phyloP scores from a whole-genome alignment of 1,140 invertebrate genomes.

The Eurosta solidaginis region DNA sequence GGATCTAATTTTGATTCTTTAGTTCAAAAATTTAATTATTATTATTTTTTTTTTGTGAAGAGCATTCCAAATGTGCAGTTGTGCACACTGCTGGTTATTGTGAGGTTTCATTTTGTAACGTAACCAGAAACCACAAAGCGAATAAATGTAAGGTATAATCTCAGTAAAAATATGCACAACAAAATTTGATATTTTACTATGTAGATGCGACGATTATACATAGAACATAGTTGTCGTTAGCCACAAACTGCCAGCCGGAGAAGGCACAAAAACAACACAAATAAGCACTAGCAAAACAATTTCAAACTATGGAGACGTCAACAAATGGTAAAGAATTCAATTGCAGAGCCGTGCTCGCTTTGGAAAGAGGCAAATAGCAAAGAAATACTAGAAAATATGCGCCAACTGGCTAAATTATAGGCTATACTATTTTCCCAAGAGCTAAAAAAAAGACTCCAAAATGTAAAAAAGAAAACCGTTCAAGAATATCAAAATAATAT shows the following conservation, averaged over 20 bases:
- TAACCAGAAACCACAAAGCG: slow-evolving; percentile 1
- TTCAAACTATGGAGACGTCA: no score
- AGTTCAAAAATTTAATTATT: not conserved
- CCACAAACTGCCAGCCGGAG: not conserved
- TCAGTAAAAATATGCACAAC: not conserved
- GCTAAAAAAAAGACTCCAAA: no score
- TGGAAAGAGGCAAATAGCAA: no score
- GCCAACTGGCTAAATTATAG: no score
- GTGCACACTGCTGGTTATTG: not conserved
- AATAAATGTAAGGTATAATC: not conserved
- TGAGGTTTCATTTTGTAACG: not conserved
- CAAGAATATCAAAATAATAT: no score
- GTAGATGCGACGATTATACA: no score
- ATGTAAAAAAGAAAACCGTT: no score
- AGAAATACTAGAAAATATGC: no score
- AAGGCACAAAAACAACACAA: not conserved
- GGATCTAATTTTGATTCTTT: not conserved
- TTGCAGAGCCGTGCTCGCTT: no score
- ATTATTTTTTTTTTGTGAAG: not conserved
- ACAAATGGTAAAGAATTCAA: no score
- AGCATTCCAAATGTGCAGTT: not conserved
- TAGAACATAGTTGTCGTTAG: not conserved
- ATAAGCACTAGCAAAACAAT: no score
- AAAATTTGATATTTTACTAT: not conserved
- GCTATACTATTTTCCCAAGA: no score